Evolutionary conservation across 2,113 vertebrate genomes (phyloP), one percentile per base, ranked within the genome.

Genomic region (Gadus macrocephalus): DNA sequence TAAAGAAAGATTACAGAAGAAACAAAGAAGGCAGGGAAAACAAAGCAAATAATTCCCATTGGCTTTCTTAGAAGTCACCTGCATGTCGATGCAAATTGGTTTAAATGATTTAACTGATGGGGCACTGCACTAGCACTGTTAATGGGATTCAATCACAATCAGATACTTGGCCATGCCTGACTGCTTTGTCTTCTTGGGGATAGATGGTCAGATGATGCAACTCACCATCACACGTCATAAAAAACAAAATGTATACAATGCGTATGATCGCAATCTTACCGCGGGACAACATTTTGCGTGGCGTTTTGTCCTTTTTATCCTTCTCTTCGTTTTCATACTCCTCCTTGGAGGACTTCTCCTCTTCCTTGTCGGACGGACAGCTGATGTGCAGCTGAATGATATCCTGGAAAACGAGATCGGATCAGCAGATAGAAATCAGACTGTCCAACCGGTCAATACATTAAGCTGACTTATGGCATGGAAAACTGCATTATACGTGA

Each of bases 291-390:
- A 97, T 99, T 86, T 95, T 99, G 81, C 94, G 93, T 0, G 96
- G 95, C 25, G 91, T 83, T 85, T 96, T 98, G 66, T 99, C 97
- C 84, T 96, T 98, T 90, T 96, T 98, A 25, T 96, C 95, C 78
- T 95, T 94, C 69, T 99, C 97, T 82, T 99, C 97, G 78, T 97
- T 98, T 88, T 99, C 96, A 74, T 93, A 91, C 69, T 95, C 96
- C 74, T 98, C 97, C 78, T 96, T 99, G 0, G 85, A 92, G 38
- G 95, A 94, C 75, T 97, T 98, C 83, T 98, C 96, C 76, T 99
- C 96, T 72, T 98, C 96, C 80, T 98, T 99, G 90, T 99, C 97
- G 35, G 96, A 98, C 8, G 97, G 96, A 84, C 96, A 99, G 89
- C 96, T 99, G 87, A 99, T 93, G 61, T 98, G 97, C 82, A 99